A percentile compares a stretch with the other conserved stretches of the same genome.
These are phyloP conservation scores for Phylloscopus trochilus DNA, from an alignment of 2,113 vertebrate species.

Conservation along the genomic window DNA sequence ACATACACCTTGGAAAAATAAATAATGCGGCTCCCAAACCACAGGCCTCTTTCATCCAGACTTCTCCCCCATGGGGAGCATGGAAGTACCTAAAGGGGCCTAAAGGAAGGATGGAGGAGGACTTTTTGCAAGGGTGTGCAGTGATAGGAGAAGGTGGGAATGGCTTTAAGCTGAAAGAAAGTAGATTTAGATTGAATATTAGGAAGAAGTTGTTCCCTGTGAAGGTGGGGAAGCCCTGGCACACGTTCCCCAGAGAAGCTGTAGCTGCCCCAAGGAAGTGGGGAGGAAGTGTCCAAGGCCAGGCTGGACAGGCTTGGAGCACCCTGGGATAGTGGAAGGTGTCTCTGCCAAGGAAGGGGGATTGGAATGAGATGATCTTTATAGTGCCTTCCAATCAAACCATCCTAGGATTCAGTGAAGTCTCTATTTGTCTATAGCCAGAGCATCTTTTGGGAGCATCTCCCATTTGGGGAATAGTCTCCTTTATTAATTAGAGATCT, in stretches of 20 bases:
- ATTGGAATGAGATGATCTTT: background rate
- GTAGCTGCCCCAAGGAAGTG: background rate
- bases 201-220: background rate
- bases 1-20: slow-evolving; percentile 21
- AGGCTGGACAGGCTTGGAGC: background rate
- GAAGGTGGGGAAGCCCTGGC: background rate
- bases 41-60: background rate
- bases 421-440: background rate
- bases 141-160: background rate
- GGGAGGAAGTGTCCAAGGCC: background rate
- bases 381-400: background rate
- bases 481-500: background rate
- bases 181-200: background rate
- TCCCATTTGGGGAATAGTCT: background rate
- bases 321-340: background rate
- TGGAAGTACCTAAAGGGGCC: background rate
- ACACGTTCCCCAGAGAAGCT: background rate
- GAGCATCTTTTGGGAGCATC: background rate
- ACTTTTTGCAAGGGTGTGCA: background rate
- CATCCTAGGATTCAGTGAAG: background rate
- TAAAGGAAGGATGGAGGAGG: background rate
- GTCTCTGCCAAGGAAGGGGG: background rate
- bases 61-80: background rate
- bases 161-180: background rate
- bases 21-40: background rate